Conservation (phyloP, 2,888 invertebrate genomes). For the Phortica magna region DNA sequence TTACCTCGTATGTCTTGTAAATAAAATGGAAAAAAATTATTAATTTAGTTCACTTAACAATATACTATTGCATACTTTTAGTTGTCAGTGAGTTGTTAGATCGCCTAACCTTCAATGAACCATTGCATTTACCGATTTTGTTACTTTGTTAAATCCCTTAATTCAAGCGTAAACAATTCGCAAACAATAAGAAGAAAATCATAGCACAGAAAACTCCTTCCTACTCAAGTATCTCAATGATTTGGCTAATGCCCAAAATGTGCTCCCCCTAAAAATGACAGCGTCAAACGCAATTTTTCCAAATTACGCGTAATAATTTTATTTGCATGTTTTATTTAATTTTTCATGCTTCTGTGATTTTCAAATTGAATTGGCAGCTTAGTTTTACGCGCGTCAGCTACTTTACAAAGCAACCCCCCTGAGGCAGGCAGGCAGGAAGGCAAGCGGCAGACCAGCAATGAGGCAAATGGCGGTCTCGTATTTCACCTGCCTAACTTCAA, state of each 20-base stretch:
- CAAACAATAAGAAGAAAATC: too few species aligned
- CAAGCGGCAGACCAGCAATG: slow-evolving; percentile 7
- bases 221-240: neutral
- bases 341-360: slow-evolving; percentile 71
- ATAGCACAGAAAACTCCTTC: neutral
- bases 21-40: too few species aligned
- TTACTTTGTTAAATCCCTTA: too few species aligned
- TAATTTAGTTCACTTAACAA: too few species aligned
- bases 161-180: too few species aligned
- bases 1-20: too few species aligned
- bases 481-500: slow-evolving; percentile 11
- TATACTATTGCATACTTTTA: too few species aligned
- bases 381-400: slow-evolving; percentile 63
- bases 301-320: slow-evolving; percentile 67
- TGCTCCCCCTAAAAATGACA: neutral
- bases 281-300: slow-evolving; percentile 15
- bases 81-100: too few species aligned
- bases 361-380: slow-evolving; percentile 72
- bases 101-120: too few species aligned
- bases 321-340: slow-evolving; percentile 71
- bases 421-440: neutral
- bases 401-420: slow-evolving; percentile 38
- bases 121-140: too few species aligned
- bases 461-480: too few species aligned
- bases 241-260: neutral